Conservation (phyloP, 1,140 invertebrate genomes). For the Drosophila ficusphila region DNA sequence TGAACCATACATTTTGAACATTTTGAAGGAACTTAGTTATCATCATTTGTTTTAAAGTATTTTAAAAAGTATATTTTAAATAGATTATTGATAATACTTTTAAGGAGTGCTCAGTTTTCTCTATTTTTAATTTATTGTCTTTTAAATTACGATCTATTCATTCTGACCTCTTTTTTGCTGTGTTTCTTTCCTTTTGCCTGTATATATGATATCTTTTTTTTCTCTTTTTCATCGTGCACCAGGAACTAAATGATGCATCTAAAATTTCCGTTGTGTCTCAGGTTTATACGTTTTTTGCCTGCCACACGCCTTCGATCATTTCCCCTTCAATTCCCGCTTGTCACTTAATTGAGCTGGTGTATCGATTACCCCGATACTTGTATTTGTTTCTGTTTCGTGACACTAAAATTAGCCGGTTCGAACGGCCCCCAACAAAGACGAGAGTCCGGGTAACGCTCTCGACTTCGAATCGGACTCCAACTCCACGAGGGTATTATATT, state of each 20-base stretch:
- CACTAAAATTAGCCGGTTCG: constrained; percentile 64
- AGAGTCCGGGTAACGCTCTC: constrained; percentile 26
- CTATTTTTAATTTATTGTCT: too few species aligned
- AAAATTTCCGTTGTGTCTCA: neutral
- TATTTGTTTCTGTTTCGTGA: constrained; percentile 42
- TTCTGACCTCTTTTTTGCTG: neutral
- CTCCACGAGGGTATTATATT: constrained; percentile 44
- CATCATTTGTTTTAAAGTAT: too few species aligned
- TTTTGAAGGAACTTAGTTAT: too few species aligned
- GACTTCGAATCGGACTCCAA: constrained; percentile 1
- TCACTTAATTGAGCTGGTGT: constrained; percentile 18
- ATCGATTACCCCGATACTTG: constrained; percentile 61
- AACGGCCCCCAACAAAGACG: constrained; percentile 54
- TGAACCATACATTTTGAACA: too few species aligned
- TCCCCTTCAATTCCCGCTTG: neutral
- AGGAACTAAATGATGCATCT: neutral
- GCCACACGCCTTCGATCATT: constrained; percentile 28
- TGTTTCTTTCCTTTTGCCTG: neutral
- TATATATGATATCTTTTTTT: neutral
- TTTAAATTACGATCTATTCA: neutral
- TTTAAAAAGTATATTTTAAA: too few species aligned
- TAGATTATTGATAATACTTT: too few species aligned
- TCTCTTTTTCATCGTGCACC: neutral
- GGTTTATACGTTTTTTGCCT: constrained; percentile 3
- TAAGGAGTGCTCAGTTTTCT: too few species aligned